Conservation (phyloP, 1,140 invertebrate species). For the Bombus confusus region DNA sequence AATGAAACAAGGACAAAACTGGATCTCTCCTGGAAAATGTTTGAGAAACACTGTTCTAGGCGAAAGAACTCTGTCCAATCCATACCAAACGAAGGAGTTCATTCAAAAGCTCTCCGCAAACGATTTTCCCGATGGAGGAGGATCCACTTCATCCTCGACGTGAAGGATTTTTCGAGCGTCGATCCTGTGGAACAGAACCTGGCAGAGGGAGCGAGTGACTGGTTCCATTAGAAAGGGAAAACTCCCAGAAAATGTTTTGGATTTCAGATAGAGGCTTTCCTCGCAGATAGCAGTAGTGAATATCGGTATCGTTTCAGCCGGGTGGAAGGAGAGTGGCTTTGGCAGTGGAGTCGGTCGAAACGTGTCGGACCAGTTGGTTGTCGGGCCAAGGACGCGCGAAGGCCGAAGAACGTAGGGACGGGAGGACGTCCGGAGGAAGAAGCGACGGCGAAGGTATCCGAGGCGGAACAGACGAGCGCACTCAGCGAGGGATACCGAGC, state of each 20-base stretch:
- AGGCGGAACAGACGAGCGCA: slow-evolving; percentile 67
- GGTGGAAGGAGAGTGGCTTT: neutral
- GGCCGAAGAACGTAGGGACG: neutral
- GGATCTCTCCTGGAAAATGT: neutral
- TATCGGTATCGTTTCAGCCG: slow-evolving; percentile 50
- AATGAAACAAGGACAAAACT: too few species aligned
- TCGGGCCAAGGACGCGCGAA: slow-evolving; percentile 31
- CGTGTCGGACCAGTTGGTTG: slow-evolving; percentile 33
- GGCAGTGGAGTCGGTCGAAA: slow-evolving; percentile 21
- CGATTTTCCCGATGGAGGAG: slow-evolving; percentile 20
- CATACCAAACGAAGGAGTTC: slow-evolving; percentile 10
- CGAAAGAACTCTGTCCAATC: neutral
- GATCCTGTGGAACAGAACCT: neutral
- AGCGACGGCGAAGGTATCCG: slow-evolving; percentile 48
- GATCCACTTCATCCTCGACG: slow-evolving; percentile 5
- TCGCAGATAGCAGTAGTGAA: slow-evolving; percentile 22
- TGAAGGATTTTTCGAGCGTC: slow-evolving; percentile 49
- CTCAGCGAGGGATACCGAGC: slow-evolving; percentile 68
- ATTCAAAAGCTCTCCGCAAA: slow-evolving; percentile 14
- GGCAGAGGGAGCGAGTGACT: neutral
- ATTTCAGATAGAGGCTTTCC: slow-evolving; percentile 55
- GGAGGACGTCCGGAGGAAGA: slow-evolving; percentile 44
- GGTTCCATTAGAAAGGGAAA: slow-evolving; percentile 64
- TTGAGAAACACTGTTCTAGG: neutral
- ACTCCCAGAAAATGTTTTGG: slow-evolving; percentile 59